These are phyloP conservation scores for Pangasianodon gigas DNA, from an alignment of 2,113 vertebrate genomes.

Conservation along the genomic window DNA sequence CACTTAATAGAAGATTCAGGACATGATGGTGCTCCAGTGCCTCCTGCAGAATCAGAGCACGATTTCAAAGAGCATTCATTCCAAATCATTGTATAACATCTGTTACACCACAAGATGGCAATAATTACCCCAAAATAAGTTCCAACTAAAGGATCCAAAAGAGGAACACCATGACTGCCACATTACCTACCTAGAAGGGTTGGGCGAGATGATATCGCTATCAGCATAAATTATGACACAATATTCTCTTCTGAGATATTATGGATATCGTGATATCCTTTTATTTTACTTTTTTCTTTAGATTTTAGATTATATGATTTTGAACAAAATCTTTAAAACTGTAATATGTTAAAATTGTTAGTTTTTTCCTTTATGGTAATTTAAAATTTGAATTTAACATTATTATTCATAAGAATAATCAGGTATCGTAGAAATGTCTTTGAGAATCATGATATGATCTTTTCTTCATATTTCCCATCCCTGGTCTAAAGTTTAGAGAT, in stretches of 20 bases:
- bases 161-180: neutral
- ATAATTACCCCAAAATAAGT: constrained; percentile 32
- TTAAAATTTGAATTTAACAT: neutral
- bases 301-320: neutral
- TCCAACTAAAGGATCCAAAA: constrained; percentile 14
- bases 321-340: neutral
- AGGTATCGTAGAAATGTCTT: neutral
- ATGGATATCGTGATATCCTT: neutral
- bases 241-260: neutral
- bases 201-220: neutral
- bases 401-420: no score
- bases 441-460: neutral
- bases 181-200: neutral
- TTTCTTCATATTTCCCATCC: neutral
- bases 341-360: neutral
- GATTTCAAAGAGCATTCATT: no score
- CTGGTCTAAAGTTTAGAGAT: neutral
- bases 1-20: neutral
- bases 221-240: neutral
- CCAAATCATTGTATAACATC: neutral
- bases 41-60: neutral
- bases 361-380: neutral
- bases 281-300: no score
- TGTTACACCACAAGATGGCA: constrained; percentile 55
- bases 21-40: neutral